Conservation (phyloP, 2,888 invertebrate genomes). For the Germaria angustata region DNA sequence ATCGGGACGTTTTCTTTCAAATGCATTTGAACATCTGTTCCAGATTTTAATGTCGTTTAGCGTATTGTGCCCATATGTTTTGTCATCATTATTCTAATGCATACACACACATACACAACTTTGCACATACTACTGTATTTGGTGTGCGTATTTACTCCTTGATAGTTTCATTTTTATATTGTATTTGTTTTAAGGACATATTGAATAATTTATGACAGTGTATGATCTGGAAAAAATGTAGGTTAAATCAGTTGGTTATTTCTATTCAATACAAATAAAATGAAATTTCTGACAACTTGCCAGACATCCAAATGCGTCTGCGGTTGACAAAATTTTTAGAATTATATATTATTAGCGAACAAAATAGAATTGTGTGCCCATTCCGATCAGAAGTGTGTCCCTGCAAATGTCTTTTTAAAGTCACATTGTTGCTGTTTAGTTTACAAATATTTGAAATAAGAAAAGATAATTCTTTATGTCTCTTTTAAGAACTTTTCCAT, state of each 20-base stretch:
- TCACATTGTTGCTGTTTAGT: too few relatives aligned
- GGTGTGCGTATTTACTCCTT: background rate
- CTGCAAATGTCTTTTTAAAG: too few relatives aligned
- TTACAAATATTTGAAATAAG: too few relatives aligned
- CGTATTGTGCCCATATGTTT: slow-evolving; percentile 57
- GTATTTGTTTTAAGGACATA: slow-evolving; percentile 63
- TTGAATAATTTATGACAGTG: slow-evolving; percentile 63
- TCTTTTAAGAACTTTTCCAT: too few relatives aligned
- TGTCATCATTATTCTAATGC: slow-evolving; percentile 1
- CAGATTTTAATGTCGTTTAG: slow-evolving; percentile 56
- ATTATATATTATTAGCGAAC: too few relatives aligned
- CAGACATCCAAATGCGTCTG: background rate
- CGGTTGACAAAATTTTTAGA: background rate
- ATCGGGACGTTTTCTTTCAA: slow-evolving; percentile 36
- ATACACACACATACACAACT: background rate
- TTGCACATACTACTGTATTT: background rate
- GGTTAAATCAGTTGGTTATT: slow-evolving; percentile 62
- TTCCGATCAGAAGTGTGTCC: too few relatives aligned
- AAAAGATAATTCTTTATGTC: too few relatives aligned
- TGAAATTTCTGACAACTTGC: background rate
- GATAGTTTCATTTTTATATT: background rate
- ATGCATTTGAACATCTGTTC: slow-evolving; percentile 64
- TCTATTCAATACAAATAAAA: slow-evolving; percentile 19
- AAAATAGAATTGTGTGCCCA: too few relatives aligned
- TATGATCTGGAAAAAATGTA: slow-evolving; percentile 60